Evolutionary conservation across 2,113 vertebrate species (phyloP), one percentile per base, ranked within the genome.

Genomic region (Puntigrus tetrazona): DNA sequence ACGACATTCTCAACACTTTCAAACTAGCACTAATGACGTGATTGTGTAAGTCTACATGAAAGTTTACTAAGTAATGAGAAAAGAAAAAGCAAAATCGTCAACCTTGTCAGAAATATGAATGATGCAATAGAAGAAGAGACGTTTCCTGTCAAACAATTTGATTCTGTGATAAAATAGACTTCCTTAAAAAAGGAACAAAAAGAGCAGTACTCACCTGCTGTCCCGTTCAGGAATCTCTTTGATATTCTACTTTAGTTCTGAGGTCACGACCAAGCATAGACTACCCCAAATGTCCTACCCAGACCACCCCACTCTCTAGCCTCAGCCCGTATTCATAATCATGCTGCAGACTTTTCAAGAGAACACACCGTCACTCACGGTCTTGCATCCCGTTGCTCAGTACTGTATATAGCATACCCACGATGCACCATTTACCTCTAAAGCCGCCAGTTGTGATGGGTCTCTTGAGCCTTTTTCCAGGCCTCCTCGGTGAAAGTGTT

Each of bases 171-270:
- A 9, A 20, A 55, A 55, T 22, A 55, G 3, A 70, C 25, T n/a
- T 72, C 22, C 1, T 27, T 88, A 77, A 80, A 57, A 77, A 77
- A 67, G 84, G 81, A 77, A 74, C 61, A 82, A 75, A 83, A 79
- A 78, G 76, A 57, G 7, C 3, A 20, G 36, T 8, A 50, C 89
- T 91, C 89, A 99, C 98, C 98, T 97, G 95, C 96, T 97, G 85
- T 99, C 98, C 92, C 97, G 94, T 91, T 99, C 98, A 4, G 98
- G 98, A 52, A 99, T 98, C 91, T 99, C 98, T 88, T 99, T 99
- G 90, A 99, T 99, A 94, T n/a, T n/a, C n/a, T n/a, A n/a, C n/a
- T n/a, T n/a, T n/a, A n/a, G n/a, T n/a, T n/a, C 97, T 99, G 85
- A 99, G 92, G 92, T 99, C 98, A 76, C 98, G 94, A 84, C 98